Base-by-base conservation (phyloP, 1,140 invertebrate genomes). In the Macrocentrus cingulum region DNA sequence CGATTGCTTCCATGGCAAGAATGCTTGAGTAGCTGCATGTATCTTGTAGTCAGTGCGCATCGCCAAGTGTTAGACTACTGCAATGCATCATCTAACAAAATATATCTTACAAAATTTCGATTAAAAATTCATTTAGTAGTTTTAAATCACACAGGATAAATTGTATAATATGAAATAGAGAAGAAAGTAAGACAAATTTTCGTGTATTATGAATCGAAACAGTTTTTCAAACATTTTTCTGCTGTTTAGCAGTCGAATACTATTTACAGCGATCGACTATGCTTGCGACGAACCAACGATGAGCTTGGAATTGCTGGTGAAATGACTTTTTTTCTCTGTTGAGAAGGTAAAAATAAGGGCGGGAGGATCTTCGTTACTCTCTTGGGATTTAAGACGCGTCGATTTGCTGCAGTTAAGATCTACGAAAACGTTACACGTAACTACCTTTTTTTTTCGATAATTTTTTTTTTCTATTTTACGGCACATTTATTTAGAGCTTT, bases 1-100 rank as follows among this genome's bases (percentile, higher is more conserved):
- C 70, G 68, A 73, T 73, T 74, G 70, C 71, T 62, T 71, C 60
- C 71, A 68, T 67, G 69, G 62, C 69, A 67, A 69, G 72, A 73
- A 73, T 74, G 69, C 66, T 69, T 71, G 71, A 73, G 59, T 70
- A 73, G 68, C 23, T 56, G 45, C 45, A 19, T 8, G 32, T 29
- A 16, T 42, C 48, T 45, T 46, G 13, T 22, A 36, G 23, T 48
- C 34, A 9, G 18, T 16, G 20, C 23, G 7, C 39, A 32, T 19
- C 25, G 23, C 36, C 25, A n/a, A n/a, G n/a, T n/a, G n/a, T n/a
- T n/a, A n/a, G n/a, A n/a, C n/a, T n/a, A n/a, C n/a, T n/a, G n/a
- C n/a, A n/a, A n/a, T n/a, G n/a, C n/a, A n/a, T n/a, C n/a, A n/a
- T n/a, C n/a, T n/a, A n/a, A n/a, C 39, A 44, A 22, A 8, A 25